Percentiles rank a stretch among this genome's conserved stretches.
phyloP scores from a whole-genome alignment of 2,113 vertebrate species.

The Geococcyx californianus region DNA sequence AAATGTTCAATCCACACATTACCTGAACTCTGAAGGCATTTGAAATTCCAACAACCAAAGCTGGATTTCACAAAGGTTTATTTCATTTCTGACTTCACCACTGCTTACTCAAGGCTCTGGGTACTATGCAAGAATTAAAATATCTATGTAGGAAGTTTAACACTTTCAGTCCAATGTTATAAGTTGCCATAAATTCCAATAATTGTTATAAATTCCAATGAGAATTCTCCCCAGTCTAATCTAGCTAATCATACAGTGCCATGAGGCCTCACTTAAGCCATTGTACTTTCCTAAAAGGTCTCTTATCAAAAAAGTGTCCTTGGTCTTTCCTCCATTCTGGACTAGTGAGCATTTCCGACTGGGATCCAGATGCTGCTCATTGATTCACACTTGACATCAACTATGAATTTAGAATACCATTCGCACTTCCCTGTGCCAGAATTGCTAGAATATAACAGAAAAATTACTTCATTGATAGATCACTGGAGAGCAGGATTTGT shows the following conservation, averaged over 20 bases:
- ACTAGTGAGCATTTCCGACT: background rate
- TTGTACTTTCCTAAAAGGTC: background rate
- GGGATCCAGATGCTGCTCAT: background rate
- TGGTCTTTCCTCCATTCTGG: background rate
- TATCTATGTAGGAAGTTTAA: background rate
- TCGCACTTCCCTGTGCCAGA: background rate
- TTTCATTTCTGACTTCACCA: slow-evolving; percentile 26
- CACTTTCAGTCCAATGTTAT: background rate
- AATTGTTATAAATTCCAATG: no score
- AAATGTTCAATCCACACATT: background rate
- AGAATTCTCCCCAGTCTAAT: background rate
- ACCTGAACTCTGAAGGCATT: slow-evolving; percentile 17
- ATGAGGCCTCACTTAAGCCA: background rate
- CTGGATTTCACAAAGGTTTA: slow-evolving; percentile 38
- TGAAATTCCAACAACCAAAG: slow-evolving; percentile 24
- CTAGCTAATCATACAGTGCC: background rate
- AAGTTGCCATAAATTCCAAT: background rate
- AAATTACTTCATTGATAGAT: background rate
- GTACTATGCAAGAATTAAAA: background rate
- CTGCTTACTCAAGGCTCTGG: background rate
- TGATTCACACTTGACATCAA: background rate
- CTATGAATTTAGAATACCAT: background rate
- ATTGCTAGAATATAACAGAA: background rate
- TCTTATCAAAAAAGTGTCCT: background rate
- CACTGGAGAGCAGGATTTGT: background rate